Base-by-base conservation (phyloP, 2,888 invertebrate species). In the Melikaiella ostensackeni region DNA sequence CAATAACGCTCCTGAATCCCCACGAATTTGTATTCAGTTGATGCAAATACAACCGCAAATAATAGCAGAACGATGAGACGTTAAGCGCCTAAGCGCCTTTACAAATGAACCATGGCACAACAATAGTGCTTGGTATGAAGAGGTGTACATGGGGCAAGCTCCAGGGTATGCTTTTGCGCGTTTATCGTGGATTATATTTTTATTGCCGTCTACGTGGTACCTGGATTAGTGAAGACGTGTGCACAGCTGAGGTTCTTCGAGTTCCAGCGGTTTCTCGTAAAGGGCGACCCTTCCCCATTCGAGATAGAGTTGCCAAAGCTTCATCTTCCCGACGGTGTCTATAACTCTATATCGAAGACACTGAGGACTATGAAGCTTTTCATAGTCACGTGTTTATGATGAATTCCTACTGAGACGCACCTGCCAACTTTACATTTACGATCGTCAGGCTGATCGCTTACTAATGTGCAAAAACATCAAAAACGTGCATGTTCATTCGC, bases 171-270 rank as follows among this genome's bases (percentile, higher is more conserved):
- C 84, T 82, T 83, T 83, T 82, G 78, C 81, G 83, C 85, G 80
- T 84, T 87, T 87, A 86, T 85, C 84, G 85, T 78, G 84, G 84
- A 85, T 88, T 88, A 87, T 84, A 83, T 86, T 86, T 88, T 86
- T 87, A 86, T 86, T 86, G 83, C 79, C 74, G 19, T 59, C 38
- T 24, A 38, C 19, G 57, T 38, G 50, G 55, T 75, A 73, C 78
- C 42, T n/a, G 86, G 87, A 87, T 88, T 88, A 88, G 84, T 79
- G 66, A 27, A 46, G 70, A 77, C 86, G 85, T 86, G 83, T 83
- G 82, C 84, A 79, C 88, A 88, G 86, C 87, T 88, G 87, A 88
- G 86, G 73, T 77, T 80, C 79, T 73, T 64, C 73, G 66, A 38
- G 55, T 55, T 33, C 62, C 70, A 55, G 38, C 30, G 63, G 55